Evolutionary conservation across 2,888 invertebrate genomes (phyloP), one percentile per base, ranked within the genome.

Genomic region (Agrochola lychnidis): DNA sequence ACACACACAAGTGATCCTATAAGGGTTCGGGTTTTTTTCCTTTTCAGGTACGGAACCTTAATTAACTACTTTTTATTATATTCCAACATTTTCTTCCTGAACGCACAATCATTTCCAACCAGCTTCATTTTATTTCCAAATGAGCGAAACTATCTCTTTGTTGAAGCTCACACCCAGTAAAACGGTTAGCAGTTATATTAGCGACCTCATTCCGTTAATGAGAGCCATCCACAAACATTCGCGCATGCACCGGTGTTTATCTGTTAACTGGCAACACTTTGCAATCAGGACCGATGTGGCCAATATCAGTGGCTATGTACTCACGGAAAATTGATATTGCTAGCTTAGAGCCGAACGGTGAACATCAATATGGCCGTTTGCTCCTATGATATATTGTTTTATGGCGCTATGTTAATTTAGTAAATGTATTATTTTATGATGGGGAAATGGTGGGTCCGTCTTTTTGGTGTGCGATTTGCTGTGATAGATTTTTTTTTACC

Each of bases 171-270:
- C 79, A 73, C 16, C 48, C 68, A 78, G 59, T 84, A 79, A 83
- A 83, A 87, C 71, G 62, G 87, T 83, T 84, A 83, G 80, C 73
- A 87, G 84, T 92, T 90, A 94, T 94, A 94, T 94, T 93, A 94
- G 91, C 90, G 92, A 91, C 92, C 90, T 92, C 93, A 94, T 95
- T 94, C 89, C 91, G 90, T 91, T 95, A 96, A 96, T 94, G 94
- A 95, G 95, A 93, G 93, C 92, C 93, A 92, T 94, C 92, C 91
- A 87, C 94, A 95, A 95, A 96, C 94, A 95, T 95, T 95, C 93
- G 93, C 93, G 89, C 90, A 90, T 88, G 85, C 88, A 88, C 87
- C 81, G 66, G 66, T 92, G 93, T 95, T 94, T 95, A 94, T 94
- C 94, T 91, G 92, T 90, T 90, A 88, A 88, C 89, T 86, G 90